Evolutionary conservation across 2,797 vertebrate genomes (phyloP), one percentile per base, ranked within the genome.

Genomic region (Melanotaenia boesemani): DNA sequence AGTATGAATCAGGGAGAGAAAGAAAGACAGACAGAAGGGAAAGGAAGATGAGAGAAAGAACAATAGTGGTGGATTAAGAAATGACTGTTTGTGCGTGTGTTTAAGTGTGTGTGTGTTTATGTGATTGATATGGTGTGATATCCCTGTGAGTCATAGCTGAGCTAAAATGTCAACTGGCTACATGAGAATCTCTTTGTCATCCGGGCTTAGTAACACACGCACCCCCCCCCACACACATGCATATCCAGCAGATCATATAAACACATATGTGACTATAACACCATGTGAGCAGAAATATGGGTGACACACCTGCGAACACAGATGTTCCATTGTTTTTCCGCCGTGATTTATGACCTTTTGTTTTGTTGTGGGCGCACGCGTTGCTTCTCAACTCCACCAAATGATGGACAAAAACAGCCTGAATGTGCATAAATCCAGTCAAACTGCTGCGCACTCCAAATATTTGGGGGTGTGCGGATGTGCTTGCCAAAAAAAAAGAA

Each of bases 141-240:
- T 93, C 88, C 89, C 86, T 90, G 84, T 93, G 94, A 94, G 92
- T 94, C 93, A 93, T 82, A 86, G 90, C 88, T 82, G 89, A 94
- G 90, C 92, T 92, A 91, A 94, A 94, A 94, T 94, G 93, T 95
- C 93, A 95, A 88, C 92, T 85, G 89, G 91, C 88, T 92, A 89
- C 86, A 92, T 84, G 90, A 89, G 88, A 89, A 89, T 92, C 89
- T 92, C 89, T 89, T 89, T 92, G 91, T 92, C 90, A 84, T 91
- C 79, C 85, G 68, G 84, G 67, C 86, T 73, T 71, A 70, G 67
- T 73, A 64, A 83, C 90, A 85, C 76, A 72, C 74, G 66, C 79
- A 62, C 71, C 63, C 72, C 67, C 67, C 72, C 44, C 68, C 55
- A 77, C 62, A 58, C 15, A 56, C 54, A 56, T n/a, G 39, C 58